Evolutionary conservation across 2,797 vertebrate genomes (phyloP).

Genomic region (Tadarida brasiliensis): DNA sequence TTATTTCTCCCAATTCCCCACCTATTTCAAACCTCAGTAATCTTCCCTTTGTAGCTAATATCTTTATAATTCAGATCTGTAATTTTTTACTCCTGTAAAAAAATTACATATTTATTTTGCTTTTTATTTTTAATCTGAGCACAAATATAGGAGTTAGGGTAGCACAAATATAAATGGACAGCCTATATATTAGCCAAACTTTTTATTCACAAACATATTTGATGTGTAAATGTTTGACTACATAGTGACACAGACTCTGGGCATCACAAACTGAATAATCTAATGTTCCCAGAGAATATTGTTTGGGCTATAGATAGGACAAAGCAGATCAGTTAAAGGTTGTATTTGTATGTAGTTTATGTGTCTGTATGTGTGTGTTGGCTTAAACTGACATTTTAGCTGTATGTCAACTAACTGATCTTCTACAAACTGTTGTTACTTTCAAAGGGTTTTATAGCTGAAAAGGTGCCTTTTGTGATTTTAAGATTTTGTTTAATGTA

Average conservation of each 20-base stretch:
- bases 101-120: not conserved
- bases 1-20: not conserved
- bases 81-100: not conserved
- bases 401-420: not conserved
- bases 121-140: not conserved
- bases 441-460: not conserved
- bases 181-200: not conserved
- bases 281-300: not conserved
- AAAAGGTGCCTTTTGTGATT: not conserved
- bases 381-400: not conserved
- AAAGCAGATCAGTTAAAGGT: not conserved
- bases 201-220: slow-evolving; percentile 36
- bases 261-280: not conserved
- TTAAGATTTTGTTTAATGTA: not conserved
- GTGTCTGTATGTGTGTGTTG: not conserved
- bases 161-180: not conserved
- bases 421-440: not conserved
- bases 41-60: not conserved
- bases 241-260: not conserved
- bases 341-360: not conserved
- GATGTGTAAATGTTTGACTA: not conserved
- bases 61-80: not conserved
- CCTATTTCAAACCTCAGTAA: not conserved
- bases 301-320: not conserved
- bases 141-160: not conserved